Base-by-base conservation (phyloP, 2,888 invertebrate species). In the Cheilosia vernalis region DNA sequence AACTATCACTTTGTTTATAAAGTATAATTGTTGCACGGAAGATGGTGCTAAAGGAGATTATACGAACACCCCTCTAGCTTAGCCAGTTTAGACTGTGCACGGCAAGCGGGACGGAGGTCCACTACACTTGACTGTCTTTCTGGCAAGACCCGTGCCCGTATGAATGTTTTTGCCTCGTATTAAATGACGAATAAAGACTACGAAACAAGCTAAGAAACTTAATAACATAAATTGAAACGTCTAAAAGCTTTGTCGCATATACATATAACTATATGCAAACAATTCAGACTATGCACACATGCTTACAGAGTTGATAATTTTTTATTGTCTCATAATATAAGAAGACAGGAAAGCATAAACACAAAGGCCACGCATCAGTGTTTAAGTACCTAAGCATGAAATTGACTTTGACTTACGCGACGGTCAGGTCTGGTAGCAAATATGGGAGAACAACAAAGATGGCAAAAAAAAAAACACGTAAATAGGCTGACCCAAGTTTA, bases 161-260 rank as follows among this genome's bases (percentile, higher is more conserved):
- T 64, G 60, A 74, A 66, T 84, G 74, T 55, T 84, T 73, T 63
- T 42, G 79, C 74, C 47, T 84, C 79, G 47, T 70, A 84, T 84
- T 80, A 74, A 80, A 84, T 84, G 74, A 74, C 79, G 74, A 64
- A 79, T 67, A 73, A 74, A 73, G 33, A 56, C 51, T n/a, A 55
- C 33, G 37, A 58, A 73, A 67, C 58, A 72, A 66, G 21, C 40
- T 10, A 33, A 58, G 49, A 63, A 55, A 37, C 63, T 42, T 64
- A 49, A 67, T 40, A 60, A 70, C 56, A 70, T 24, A 40, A 73
- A 64, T 79, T 79, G 24, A 73, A 79, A 64, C 55, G 79, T 60
- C 83, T 69, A 21, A 84, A 79, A 84, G 84, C 84, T 84, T 53
- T 19, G 44, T 4, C 40, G 21, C n/a, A n/a, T 33, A 51, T 58